These are phyloP conservation scores for Euclidia mi DNA, from an alignment of 2,888 invertebrate species.

Conservation along the genomic window DNA sequence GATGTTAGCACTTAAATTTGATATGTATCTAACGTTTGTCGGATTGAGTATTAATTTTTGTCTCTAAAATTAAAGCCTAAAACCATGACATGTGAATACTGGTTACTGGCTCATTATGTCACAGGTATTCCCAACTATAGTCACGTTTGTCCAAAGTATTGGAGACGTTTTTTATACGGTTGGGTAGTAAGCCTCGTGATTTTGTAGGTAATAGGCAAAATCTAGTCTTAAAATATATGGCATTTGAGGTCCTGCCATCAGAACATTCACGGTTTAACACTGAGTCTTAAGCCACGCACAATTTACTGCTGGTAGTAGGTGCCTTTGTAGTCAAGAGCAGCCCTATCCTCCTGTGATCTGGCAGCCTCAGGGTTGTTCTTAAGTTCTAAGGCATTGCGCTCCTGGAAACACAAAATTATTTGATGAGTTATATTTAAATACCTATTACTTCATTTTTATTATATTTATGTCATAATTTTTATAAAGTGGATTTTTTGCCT, in stretches of 20 bases:
- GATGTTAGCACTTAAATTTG: slow-evolving; percentile 2
- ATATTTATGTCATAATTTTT: too few relatives aligned
- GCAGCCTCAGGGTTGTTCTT: slow-evolving; percentile 88
- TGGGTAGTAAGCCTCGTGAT: slow-evolving; percentile 27
- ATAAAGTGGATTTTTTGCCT: too few relatives aligned
- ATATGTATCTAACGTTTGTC: slow-evolving; percentile 24
- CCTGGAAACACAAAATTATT: slow-evolving; percentile 79
- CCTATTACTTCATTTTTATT: too few relatives aligned
- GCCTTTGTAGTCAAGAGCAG: slow-evolving; percentile 91
- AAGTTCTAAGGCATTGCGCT: slow-evolving; percentile 89
- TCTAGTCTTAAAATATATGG: slow-evolving; percentile 54
- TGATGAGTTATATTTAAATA: too few relatives aligned
- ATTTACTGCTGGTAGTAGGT: slow-evolving; percentile 89
- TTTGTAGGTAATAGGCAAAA: slow-evolving; percentile 33
- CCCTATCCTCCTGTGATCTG: slow-evolving; percentile 78
- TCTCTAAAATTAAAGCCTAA: slow-evolving; percentile 44
- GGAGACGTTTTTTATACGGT: slow-evolving; percentile 32
- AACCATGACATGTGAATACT: slow-evolving; percentile 42
- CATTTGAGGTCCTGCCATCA: slow-evolving; percentile 55
- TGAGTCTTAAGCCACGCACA: slow-evolving; percentile 38
- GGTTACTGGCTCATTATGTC: slow-evolving; percentile 26
- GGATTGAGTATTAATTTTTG: slow-evolving; percentile 55
- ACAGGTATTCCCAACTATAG: slow-evolving; percentile 29
- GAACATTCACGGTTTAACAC: slow-evolving; percentile 55
- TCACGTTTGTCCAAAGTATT: slow-evolving; percentile 31